Conservation (phyloP, 2,113 vertebrate genomes). For the Myodes glareolus region DNA sequence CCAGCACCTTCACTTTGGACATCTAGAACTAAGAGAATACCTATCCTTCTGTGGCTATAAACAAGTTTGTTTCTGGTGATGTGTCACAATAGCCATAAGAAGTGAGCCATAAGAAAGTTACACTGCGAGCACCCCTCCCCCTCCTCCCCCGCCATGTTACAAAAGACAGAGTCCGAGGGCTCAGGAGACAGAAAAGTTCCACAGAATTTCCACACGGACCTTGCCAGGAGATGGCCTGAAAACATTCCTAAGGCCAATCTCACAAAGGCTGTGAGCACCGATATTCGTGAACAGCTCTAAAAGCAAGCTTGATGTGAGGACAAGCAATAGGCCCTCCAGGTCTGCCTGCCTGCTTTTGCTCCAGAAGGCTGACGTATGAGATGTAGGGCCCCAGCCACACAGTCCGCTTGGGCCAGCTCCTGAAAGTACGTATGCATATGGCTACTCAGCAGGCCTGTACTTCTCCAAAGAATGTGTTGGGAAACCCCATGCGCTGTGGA, state of each 20-base stretch:
- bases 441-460: background rate
- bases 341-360: background rate
- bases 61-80: background rate
- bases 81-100: background rate
- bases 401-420: background rate
- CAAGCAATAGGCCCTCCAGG: background rate
- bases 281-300: background rate
- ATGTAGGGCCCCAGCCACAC: background rate
- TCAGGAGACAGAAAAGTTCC: background rate
- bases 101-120: background rate
- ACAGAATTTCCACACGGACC: background rate
- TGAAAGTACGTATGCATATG: background rate
- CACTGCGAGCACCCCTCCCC: background rate
- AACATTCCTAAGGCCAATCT: too few relatives aligned
- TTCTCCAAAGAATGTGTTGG: background rate
- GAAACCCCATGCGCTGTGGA: background rate
- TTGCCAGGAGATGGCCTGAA: background rate
- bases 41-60: background rate
- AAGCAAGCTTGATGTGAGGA: background rate
- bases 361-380: background rate
- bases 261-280: too few relatives aligned
- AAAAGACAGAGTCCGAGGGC: background rate
- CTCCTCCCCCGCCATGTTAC: rapidly evolving
- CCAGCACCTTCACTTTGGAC: background rate
- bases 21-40: background rate